Conservation (phyloP, 2,113 vertebrate genomes). For the Callipepla squamata region DNA sequence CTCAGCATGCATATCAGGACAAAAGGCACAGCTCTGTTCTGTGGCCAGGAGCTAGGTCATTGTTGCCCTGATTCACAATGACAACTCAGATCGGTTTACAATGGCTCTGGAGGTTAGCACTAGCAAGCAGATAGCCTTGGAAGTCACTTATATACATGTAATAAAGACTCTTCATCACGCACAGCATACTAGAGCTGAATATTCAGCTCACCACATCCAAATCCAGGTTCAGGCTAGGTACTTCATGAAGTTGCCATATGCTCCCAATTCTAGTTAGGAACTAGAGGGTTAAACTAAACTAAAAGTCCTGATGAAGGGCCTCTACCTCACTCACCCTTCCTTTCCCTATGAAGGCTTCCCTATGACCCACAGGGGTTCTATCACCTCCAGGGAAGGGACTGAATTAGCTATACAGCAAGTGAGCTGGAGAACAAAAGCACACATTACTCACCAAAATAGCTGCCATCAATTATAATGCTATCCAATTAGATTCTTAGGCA, state of each 20-base stretch:
- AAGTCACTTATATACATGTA: neutral
- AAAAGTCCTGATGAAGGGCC: neutral
- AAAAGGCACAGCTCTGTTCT: constrained; percentile 18
- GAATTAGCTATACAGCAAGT: neutral
- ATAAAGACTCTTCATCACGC: neutral
- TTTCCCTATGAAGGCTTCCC: neutral
- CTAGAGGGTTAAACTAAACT: neutral
- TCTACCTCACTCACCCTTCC: neutral
- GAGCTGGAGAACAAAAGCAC: neutral
- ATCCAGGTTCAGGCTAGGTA: neutral
- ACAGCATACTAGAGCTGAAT: neutral
- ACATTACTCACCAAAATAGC: neutral
- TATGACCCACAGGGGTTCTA: neutral
- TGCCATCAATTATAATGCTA: constrained; percentile 51
- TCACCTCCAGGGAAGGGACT: neutral
- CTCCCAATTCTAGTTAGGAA: neutral
- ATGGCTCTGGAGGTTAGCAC: neutral
- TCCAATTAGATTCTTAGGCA: constrained; percentile 40
- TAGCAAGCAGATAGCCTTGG: constrained; percentile 41
- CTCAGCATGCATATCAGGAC: neutral
- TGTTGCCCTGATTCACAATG: constrained; percentile 49
- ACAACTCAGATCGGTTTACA: neutral
- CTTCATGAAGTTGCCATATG: neutral
- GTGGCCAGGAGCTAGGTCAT: neutral
- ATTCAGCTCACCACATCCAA: neutral